Conservation (phyloP, 2,888 invertebrate species). For the Trichopria drosophilae region DNA sequence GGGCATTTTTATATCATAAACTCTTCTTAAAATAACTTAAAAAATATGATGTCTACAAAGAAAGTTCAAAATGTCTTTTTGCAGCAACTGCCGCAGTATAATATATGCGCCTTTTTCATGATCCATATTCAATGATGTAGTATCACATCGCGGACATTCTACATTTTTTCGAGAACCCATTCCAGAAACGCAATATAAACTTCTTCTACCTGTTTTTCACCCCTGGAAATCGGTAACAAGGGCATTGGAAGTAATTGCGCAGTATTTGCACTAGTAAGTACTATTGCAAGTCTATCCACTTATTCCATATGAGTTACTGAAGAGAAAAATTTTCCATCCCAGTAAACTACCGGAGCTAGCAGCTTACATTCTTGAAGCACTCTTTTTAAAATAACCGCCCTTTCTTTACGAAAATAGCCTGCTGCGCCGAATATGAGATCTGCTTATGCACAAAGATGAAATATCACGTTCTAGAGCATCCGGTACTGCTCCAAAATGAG, state of each 20-base stretch:
- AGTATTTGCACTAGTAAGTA: slow-evolving; percentile 7
- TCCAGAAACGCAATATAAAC: slow-evolving; percentile 10
- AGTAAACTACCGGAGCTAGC: slow-evolving; percentile 12
- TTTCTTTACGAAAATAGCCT: slow-evolving; percentile 7
- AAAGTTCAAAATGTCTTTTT: slow-evolving; percentile 34
- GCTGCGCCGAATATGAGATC: slow-evolving; percentile 5
- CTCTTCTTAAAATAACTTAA: slow-evolving; percentile 27
- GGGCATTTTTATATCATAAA: slow-evolving; percentile 10
- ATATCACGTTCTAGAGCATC: slow-evolving; percentile 13
- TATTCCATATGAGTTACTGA: neutral
- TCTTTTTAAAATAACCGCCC: neutral
- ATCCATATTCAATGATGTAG: slow-evolving; percentile 36
- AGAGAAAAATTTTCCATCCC: slow-evolving; percentile 21
- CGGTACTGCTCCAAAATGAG: slow-evolving; percentile 12
- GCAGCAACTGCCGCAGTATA: slow-evolving; percentile 36
- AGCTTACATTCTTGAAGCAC: neutral
- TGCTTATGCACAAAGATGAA: slow-evolving; percentile 10
- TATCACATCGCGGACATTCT: slow-evolving; percentile 35
- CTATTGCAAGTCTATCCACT: slow-evolving; percentile 3
- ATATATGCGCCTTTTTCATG: slow-evolving; percentile 33
- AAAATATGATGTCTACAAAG: slow-evolving; percentile 38
- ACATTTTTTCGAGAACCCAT: slow-evolving; percentile 15
- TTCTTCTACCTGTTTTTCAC: slow-evolving; percentile 19
- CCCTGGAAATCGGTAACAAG: slow-evolving; percentile 19
- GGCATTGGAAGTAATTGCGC: slow-evolving; percentile 23